Conservation (phyloP, 2,888 invertebrate genomes). For the Ecliptopera silaceata region DNA sequence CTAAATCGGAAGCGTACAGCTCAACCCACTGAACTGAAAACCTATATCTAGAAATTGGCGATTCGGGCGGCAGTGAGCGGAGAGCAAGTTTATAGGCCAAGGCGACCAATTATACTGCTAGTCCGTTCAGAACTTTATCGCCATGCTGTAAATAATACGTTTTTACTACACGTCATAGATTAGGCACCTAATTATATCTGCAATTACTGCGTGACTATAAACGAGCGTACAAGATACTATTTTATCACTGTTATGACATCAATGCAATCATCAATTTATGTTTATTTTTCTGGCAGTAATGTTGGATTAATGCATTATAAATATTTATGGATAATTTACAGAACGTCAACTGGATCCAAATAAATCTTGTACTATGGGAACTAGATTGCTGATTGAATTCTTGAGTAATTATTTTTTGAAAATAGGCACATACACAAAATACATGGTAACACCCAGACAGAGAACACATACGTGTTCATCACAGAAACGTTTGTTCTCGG, state of each 20-base stretch:
- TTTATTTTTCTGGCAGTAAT: too few species aligned
- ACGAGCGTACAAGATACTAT: background rate
- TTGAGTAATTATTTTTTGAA: too few species aligned
- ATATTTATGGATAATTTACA: too few species aligned
- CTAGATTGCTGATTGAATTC: too few species aligned
- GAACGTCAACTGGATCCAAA: too few species aligned
- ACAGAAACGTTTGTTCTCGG: too few species aligned
- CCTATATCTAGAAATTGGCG: slow-evolving; percentile 81
- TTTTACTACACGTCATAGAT: slow-evolving; percentile 45
- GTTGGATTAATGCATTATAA: too few species aligned
- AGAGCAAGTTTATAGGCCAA: slow-evolving; percentile 74
- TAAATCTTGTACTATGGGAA: too few species aligned
- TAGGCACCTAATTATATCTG: slow-evolving; percentile 6
- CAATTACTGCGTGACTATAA: background rate
- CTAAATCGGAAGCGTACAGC: slow-evolving; percentile 61
- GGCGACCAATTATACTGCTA: slow-evolving; percentile 68
- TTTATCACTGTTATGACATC: background rate
- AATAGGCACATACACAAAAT: too few species aligned
- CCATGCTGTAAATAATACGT: slow-evolving; percentile 45
- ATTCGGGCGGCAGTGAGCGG: slow-evolving; percentile 65
- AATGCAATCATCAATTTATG: too few species aligned
- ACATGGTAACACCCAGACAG: too few species aligned
- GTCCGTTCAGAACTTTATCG: slow-evolving; percentile 45
- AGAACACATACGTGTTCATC: too few species aligned
- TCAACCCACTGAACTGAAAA: slow-evolving; percentile 79